Evolutionary conservation across 2,888 invertebrate genomes (phyloP), one percentile per base, ranked within the genome.

Genomic region (Caenorhabditis zanzibari): DNA sequence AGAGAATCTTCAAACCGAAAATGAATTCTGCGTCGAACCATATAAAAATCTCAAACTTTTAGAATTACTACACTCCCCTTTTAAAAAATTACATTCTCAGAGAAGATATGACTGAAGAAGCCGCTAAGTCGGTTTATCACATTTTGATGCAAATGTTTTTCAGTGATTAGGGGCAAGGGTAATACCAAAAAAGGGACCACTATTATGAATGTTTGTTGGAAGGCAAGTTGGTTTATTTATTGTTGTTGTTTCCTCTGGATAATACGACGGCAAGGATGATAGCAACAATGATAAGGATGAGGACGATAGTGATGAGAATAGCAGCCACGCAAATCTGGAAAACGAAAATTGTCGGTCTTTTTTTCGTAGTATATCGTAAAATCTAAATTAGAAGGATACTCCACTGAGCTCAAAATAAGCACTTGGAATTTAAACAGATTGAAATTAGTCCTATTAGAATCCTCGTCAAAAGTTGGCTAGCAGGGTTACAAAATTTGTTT

Each of bases 231-330:
- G 28, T 49, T 76, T 44, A 56, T 22, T 54, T 58, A 41, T 77
- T 71, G 54, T 77, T 75, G 38, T 79, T 79, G 16, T 81, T 85
- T 38, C 77, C 72, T 58, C 89, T 84, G 16, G 88, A 87, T 12
- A 89, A 69, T 28, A 86, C 86, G 16, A 89, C 86, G 7, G 88
- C 89, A 19, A 89, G 80, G 47, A 89, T 86, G 44, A 89, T 89
- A 32, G 89, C 89, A 24, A 89, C 86, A 16, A 84, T 86, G 47
- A 89, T 85, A 16, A 89, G 82, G 54, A 89, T 88, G 2, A 89
- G 82, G 38, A 89, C 76, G 44, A 89, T 85, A 10, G 72, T 47
- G 26, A 89, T 80, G 26, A 88, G 76, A 12, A 84, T 84, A 3
- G 83, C 79, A 22, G 85, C 86, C 12, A 88, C 85, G 22, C 82